These are phyloP conservation scores for Grallaria varia DNA, from an alignment of 2,113 vertebrate genomes.

Conservation along the genomic window DNA sequence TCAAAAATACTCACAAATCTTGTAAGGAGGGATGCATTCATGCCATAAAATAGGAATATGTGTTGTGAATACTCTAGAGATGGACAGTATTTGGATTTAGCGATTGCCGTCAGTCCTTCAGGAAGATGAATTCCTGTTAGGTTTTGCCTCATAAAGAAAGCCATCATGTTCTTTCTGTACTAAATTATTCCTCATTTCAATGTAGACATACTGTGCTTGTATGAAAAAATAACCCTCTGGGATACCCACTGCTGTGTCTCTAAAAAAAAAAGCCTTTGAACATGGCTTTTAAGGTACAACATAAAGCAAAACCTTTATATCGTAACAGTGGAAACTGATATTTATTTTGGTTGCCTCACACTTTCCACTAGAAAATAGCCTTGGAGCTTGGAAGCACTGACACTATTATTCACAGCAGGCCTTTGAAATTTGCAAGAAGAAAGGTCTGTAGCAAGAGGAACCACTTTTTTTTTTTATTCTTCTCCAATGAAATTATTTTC, in stretches of 20 bases:
- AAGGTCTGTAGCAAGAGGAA: slow-evolving; percentile 4
- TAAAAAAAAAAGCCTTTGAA: neutral
- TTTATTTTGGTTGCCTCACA: slow-evolving; percentile 42
- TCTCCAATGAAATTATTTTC: neutral
- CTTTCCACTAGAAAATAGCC: slow-evolving; percentile 38
- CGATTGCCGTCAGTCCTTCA: neutral
- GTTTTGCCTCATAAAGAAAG: neutral
- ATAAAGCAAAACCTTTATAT: neutral
- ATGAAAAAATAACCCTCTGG: neutral
- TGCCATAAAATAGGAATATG: neutral
- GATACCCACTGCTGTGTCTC: neutral
- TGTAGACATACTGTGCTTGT: neutral
- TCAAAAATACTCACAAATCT: neutral
- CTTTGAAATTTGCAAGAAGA: slow-evolving; percentile 36
- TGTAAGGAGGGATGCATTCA: neutral
- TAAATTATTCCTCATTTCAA: neutral
- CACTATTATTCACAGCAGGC: slow-evolving; percentile 29
- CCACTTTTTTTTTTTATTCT: neutral
- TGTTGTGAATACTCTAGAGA: neutral
- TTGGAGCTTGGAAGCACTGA: slow-evolving; percentile 8
- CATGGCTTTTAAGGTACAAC: neutral
- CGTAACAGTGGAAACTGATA: neutral
- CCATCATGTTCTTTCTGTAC: neutral
- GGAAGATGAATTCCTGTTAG: neutral
- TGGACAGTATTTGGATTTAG: neutral